phyloP scores from a whole-genome alignment of 2,113 vertebrate genomes.

The Rhadina sibilatrix region DNA sequence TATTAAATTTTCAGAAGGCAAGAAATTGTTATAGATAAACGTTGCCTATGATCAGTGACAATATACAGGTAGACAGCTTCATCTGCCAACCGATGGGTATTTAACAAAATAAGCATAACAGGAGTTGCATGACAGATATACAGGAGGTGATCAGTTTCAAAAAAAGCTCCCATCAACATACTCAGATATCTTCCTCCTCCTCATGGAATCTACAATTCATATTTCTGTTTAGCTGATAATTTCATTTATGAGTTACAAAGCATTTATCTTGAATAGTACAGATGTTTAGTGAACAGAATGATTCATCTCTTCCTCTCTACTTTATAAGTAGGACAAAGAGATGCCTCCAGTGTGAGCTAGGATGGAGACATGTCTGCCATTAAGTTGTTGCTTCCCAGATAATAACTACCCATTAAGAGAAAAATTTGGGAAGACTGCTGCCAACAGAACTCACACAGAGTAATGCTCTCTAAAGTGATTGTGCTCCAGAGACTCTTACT shows the following conservation, averaged over 20 bases:
- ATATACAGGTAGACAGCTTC: background rate
- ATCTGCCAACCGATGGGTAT: background rate
- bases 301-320: constrained; percentile 49
- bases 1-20: background rate
- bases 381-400: constrained; percentile 44
- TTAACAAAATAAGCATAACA: background rate
- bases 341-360: constrained; percentile 2
- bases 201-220: background rate
- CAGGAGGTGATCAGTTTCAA: background rate
- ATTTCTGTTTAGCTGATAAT: constrained; percentile 41
- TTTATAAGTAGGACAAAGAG: constrained; percentile 39
- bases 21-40: background rate
- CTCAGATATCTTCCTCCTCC: background rate
- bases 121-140: background rate
- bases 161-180: background rate
- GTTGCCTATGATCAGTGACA: background rate
- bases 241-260: constrained; percentile 32
- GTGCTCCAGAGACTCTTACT: background rate
- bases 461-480: background rate
- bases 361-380: constrained; percentile 36
- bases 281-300: constrained; percentile 48
- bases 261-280: constrained; percentile 64
- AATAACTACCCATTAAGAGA: constrained; percentile 30
- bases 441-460: background rate
- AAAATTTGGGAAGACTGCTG: constrained; percentile 32